Evolutionary conservation across 2,113 vertebrate species (phyloP), one percentile per base, ranked within the genome.

Genomic region (Oryzias melastigma): DNA sequence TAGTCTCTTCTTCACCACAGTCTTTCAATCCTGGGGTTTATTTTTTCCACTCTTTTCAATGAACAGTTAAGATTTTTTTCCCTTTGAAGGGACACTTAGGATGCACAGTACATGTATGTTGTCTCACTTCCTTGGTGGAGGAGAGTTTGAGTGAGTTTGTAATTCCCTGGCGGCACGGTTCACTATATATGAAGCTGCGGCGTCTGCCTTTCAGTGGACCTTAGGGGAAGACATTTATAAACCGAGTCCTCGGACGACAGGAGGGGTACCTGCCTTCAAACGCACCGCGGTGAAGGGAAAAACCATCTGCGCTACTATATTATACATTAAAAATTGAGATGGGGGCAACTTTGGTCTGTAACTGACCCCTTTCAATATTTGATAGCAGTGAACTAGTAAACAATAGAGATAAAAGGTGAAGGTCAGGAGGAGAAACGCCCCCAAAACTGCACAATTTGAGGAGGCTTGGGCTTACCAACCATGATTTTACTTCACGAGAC

Each of bases 301-400:
- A 62, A 65, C 80, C 77, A 81, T 85, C 79, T 77, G 66, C 3
- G 40, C 58, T 55, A 66, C 68, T 77, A 83, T 90, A 87, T 87
- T 86, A 85, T 85, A 87, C 68, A 87, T 88, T 77, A 90, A 88
- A 89, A 77, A 89, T 87, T 84, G 80, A 90, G 78, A 82, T 70
- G 80, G 75, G n/a, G 80, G 73, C 50, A 68, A 71, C 80, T 78
- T 77, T 81, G 65, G 72, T 82, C 75, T 58, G 56, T 62, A 48
- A 17, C 73, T 83, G 81, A 86, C 85, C 85, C 73, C 65, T 65
- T 83, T 89, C 52, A 88, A 89, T 89, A 90, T 77, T 89, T 80
- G 58, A 89, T 86, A 0, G 27, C 45, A 3, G 75, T n/a, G 75
- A 87, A 81, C 82, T 75, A 76, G 84, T 84, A 88, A 89, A 88